phyloP scores from a whole-genome alignment of 2,113 vertebrate species.

The Lates calcarifer region DNA sequence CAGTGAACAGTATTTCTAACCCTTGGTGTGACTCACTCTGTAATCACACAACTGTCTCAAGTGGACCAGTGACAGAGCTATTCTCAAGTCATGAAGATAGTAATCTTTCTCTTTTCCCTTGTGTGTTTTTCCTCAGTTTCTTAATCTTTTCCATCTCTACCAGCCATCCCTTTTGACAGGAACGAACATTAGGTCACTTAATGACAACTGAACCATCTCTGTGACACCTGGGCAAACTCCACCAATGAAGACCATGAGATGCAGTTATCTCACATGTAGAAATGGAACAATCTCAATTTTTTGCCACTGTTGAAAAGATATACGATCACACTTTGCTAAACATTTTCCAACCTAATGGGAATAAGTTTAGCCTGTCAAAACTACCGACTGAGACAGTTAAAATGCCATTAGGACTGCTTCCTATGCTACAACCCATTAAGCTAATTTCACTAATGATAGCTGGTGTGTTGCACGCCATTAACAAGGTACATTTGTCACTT shows the following conservation, averaged over 20 bases:
- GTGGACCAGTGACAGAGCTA: not conserved
- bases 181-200: not conserved
- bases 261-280: not conserved
- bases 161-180: not conserved
- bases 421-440: constrained; percentile 34
- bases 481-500: constrained; percentile 65
- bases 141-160: not conserved
- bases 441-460: constrained; percentile 55
- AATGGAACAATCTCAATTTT: not conserved
- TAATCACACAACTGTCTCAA: not conserved
- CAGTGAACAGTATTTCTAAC: not conserved
- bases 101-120: not conserved
- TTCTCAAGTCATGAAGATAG: too few relatives aligned
- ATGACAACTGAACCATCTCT: not conserved
- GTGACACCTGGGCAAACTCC: not conserved
- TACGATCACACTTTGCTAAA: not conserved
- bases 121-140: not conserved
- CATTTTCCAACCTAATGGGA: not conserved
- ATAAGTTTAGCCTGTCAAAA: not conserved
- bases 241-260: not conserved
- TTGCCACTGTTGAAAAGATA: not conserved
- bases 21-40: not conserved
- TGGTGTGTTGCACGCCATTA: constrained; percentile 29
- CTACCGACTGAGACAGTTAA: constrained; percentile 22
- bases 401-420: constrained; percentile 30